Conservation (phyloP, 2,888 invertebrate species). For the Meiosimyza decipiens region DNA sequence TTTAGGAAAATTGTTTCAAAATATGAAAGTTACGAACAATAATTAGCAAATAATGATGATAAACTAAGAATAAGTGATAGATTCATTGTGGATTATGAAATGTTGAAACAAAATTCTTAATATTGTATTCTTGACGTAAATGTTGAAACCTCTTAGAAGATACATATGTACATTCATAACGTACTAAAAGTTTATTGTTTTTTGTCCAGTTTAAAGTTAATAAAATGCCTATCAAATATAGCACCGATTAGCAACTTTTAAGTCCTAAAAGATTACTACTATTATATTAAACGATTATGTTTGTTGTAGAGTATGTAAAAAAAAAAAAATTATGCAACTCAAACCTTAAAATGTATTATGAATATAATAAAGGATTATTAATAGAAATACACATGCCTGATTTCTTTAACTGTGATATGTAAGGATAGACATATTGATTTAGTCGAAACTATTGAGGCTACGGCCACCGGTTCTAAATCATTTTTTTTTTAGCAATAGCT, state of each 20-base stretch:
- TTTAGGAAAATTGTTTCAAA: constrained; percentile 9
- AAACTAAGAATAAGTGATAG: constrained; percentile 30
- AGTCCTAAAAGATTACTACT: too few species aligned
- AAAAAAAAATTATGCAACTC: constrained; percentile 19
- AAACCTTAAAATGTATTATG: constrained; percentile 56
- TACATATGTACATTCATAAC: background rate
- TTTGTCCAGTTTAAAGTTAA: too few species aligned
- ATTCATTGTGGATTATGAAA: background rate
- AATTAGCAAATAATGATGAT: constrained; percentile 37
- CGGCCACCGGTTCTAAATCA: too few species aligned
- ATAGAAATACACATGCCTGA: background rate
- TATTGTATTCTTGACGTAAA: background rate
- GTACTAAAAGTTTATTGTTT: background rate
- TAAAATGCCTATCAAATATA: too few species aligned
- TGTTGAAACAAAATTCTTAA: constrained; percentile 15
- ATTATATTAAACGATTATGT: background rate
- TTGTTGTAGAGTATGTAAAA: constrained; percentile 36
- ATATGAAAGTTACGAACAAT: constrained; percentile 39
- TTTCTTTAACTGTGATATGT: background rate
- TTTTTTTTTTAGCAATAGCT: too few species aligned
- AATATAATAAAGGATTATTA: constrained; percentile 39
- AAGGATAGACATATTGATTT: too few species aligned
- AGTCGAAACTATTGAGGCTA: too few species aligned
- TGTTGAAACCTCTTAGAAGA: background rate
- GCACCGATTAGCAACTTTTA: too few species aligned